Evolutionary conservation across 2,888 invertebrate genomes (phyloP).

Genomic region (Sphaerophoria rueppellii): DNA sequence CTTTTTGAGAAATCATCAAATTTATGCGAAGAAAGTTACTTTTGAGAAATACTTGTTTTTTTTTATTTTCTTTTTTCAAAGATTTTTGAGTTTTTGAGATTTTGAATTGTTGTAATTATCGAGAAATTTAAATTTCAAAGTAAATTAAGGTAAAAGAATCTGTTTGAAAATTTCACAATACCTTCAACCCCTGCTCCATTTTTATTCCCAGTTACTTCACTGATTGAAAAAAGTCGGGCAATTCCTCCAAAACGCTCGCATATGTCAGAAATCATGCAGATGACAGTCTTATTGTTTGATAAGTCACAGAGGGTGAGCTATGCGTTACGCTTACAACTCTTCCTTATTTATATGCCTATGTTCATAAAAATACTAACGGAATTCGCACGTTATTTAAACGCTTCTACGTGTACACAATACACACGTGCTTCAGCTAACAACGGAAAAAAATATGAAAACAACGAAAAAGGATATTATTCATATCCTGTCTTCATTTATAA

Average conservation of each 20-base stretch:
- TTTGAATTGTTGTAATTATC: too few species aligned
- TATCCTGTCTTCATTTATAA: slow-evolving; percentile 62
- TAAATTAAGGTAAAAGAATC: neutral
- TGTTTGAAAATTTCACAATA: neutral
- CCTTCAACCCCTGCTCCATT: neutral
- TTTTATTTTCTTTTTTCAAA: too few species aligned
- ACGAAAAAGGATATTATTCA: slow-evolving; percentile 40
- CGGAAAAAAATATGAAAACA: neutral
- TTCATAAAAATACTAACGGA: neutral
- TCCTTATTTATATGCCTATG: slow-evolving; percentile 53
- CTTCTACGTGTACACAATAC: slow-evolving; percentile 37
- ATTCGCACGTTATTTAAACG: slow-evolving; percentile 66
- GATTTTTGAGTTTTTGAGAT: too few species aligned
- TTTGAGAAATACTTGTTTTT: too few species aligned
- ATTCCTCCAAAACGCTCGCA: neutral
- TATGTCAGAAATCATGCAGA: slow-evolving; percentile 34
- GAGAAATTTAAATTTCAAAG: neutral
- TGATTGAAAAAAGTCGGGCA: neutral
- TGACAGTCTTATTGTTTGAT: slow-evolving; percentile 68
- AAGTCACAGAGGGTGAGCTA: slow-evolving; percentile 48
- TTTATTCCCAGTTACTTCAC: neutral
- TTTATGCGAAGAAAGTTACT: too few species aligned
- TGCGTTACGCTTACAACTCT: slow-evolving; percentile 14
- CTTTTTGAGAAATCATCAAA: too few species aligned
- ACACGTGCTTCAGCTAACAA: slow-evolving; percentile 35